Percentiles rank a stretch among this genome's conserved stretches.
phyloP scores from a whole-genome alignment of 2,113 vertebrate genomes.

The Python bivittatus region DNA sequence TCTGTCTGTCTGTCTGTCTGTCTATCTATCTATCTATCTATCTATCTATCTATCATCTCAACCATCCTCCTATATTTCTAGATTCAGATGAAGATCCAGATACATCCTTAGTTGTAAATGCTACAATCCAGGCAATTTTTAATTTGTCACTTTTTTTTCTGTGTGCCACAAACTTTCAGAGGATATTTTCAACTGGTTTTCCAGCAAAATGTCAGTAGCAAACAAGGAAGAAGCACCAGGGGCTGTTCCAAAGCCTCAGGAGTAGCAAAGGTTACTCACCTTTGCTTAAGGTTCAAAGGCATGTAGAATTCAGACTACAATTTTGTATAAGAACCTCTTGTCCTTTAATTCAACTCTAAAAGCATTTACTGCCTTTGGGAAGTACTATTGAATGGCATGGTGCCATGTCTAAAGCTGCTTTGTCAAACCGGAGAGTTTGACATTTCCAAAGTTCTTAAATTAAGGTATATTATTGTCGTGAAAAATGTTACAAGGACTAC shows the following conservation, averaged over 20 bases:
- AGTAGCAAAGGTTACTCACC: background rate
- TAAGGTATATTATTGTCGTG: background rate
- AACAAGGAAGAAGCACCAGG: background rate
- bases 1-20: too few species aligned
- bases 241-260: background rate
- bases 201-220: background rate
- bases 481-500: slow-evolving; percentile 1
- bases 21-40: too few species aligned
- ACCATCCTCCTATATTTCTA: too few species aligned
- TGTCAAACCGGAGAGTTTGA: background rate
- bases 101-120: background rate
- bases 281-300: background rate
- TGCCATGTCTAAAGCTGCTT: background rate
- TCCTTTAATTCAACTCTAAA: background rate
- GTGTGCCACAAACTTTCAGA: background rate
- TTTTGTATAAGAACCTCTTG: background rate
- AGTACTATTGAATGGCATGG: background rate
- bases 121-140: background rate
- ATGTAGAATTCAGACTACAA: background rate
- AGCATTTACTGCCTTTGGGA: background rate
- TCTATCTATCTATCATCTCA: background rate
- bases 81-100: background rate
- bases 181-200: background rate
- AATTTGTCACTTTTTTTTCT: background rate
- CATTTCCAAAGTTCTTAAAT: slow-evolving; percentile 10